Percentiles rank a stretch among this genome's conserved stretches.
Conservation (phyloP, 1,140 invertebrate species). For the Liolophura sinensis region DNA sequence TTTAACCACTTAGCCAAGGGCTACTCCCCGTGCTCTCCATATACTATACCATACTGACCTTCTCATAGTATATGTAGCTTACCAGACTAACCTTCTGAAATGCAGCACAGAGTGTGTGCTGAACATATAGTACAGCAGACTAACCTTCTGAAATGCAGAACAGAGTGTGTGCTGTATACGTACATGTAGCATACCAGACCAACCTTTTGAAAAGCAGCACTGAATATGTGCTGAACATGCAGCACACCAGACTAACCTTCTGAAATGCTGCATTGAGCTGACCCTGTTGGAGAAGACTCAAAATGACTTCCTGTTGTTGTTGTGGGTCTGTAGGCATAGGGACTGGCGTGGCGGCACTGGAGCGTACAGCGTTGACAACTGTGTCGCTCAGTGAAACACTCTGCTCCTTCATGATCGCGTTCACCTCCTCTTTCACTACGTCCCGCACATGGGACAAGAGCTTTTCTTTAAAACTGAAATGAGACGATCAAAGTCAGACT, state of each 20-base stretch:
- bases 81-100: no score
- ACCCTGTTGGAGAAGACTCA: slow-evolving; percentile 72
- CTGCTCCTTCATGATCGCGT: slow-evolving; percentile 66
- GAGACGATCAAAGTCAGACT: not conserved
- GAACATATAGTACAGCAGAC: no score
- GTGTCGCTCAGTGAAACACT: slow-evolving; percentile 64
- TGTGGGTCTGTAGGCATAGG: slow-evolving; percentile 67
- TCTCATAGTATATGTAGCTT: no score
- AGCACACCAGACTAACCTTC: slow-evolving; percentile 49
- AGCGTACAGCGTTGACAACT: slow-evolving; percentile 66
- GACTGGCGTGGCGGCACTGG: slow-evolving; percentile 70
- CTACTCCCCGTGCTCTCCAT: no score
- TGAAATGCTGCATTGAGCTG: slow-evolving; percentile 87
- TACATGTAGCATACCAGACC: not conserved
- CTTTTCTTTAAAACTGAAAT: slow-evolving; percentile 39
- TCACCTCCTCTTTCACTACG: slow-evolving; percentile 64
- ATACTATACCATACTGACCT: no score
- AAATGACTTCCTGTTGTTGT: slow-evolving; percentile 69
- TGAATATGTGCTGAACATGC: slow-evolving; percentile 62
- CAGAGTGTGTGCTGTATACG: no score
- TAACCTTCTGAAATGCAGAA: no score
- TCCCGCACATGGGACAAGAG: slow-evolving; percentile 36
- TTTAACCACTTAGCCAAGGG: no score
- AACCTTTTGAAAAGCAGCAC: slow-evolving; percentile 80
- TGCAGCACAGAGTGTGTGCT: no score